Conservation (phyloP, 64 coral and sea anemone genomes). For the Anthopleura sola region DNA sequence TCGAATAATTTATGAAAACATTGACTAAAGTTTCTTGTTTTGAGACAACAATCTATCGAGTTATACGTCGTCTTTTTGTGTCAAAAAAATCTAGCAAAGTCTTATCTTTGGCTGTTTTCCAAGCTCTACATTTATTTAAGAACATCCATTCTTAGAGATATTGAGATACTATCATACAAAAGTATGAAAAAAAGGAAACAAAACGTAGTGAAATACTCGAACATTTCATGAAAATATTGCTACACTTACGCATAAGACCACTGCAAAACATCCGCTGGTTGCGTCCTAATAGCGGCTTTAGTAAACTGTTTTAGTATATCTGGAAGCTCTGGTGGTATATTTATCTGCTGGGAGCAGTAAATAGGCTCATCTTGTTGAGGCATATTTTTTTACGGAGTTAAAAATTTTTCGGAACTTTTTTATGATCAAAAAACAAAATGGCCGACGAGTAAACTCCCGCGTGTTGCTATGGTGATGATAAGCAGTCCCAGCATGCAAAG, state of each 20-base stretch:
- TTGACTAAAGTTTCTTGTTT: too few relatives aligned
- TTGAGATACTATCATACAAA: neutral
- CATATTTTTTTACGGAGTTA: constrained; percentile 35
- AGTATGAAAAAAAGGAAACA: neutral
- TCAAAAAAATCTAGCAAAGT: too few relatives aligned
- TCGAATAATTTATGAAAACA: neutral
- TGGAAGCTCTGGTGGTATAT: constrained; percentile 96
- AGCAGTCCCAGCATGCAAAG: constrained; percentile 21
- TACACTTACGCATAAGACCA: constrained; percentile 86
- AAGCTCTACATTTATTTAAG: too few relatives aligned
- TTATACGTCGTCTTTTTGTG: too few relatives aligned
- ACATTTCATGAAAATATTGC: neutral
- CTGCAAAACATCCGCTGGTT: constrained; percentile 88
- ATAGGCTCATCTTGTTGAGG: constrained; percentile 90
- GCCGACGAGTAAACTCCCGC: constrained; percentile 4
- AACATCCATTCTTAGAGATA: too few relatives aligned
- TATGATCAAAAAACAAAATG: constrained; percentile 4
- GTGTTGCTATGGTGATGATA: constrained; percentile 46
- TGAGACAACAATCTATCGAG: too few relatives aligned
- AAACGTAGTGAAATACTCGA: neutral
- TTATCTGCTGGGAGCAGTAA: constrained; percentile 98
- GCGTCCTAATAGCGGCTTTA: constrained; percentile 90
- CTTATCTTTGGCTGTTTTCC: too few relatives aligned
- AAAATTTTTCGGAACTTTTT: neutral
- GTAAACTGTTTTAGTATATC: constrained; percentile 99